Evolutionary conservation across 2,113 vertebrate species (phyloP), one percentile per base, ranked within the genome.

Genomic region (Bostrychus sinensis): DNA sequence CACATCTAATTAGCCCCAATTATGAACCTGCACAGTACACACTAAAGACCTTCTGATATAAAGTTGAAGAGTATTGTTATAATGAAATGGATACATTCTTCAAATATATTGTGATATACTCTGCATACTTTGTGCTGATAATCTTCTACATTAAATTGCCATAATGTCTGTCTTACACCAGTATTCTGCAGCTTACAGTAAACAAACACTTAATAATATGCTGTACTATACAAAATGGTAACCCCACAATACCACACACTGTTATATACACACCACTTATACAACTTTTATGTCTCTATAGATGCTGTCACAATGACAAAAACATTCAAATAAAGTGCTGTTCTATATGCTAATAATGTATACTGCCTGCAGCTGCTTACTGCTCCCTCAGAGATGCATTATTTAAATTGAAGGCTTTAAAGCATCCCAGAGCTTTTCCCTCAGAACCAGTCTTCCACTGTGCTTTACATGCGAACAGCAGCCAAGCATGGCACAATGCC

Each of bases 401-500:
- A 55, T 55, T 55, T 55, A 34, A n/a, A 55, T 45, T 45, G 17
- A 55, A 55, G 51, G 51, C 11, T 55, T 55, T 42, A 16, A 32
- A 51, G 26, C 58, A 41, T 37, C 4, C 26, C 39, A 7, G 60
- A 16, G 30, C 36, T 37, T 42, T 51, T 48, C 32, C 38, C 51
- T 41, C 39, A 48, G 20, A 68, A 48, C 37, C 13, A 56, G 7
- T 23, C 28, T 57, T 56, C 38, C 41, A 28, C 23, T 0, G 23
- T 2, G 55, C 16, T 23, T 46, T 51, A 36, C 53, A 62, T 26
- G 23, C 41, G 26, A 38, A 22, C 51, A 38, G 48, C 48, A 51
- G 48, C 48, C 48, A 65, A 54, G 51, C 48, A 16, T 76, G 76
- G 65, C 75, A 63, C 37, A 3, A 39, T 34, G 64, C 57, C 75